phyloP scores from a whole-genome alignment of 2,888 invertebrate species.

The Cordilura impudica region DNA sequence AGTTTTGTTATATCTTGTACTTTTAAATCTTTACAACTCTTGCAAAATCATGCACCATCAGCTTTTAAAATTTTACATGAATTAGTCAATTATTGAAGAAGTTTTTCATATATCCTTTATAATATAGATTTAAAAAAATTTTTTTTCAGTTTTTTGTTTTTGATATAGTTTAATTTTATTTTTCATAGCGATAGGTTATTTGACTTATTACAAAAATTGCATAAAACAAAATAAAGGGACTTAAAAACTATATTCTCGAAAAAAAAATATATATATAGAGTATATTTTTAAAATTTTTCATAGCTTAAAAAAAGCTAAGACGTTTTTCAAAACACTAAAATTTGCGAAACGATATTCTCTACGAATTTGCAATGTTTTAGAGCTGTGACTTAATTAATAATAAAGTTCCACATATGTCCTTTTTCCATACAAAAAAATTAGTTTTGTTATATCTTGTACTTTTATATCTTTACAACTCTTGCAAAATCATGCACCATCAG shows the following conservation, averaged over 20 bases:
- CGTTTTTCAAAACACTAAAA: not conserved
- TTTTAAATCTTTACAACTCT: too few relatives aligned
- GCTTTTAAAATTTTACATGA: not conserved
- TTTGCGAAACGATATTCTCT: not conserved
- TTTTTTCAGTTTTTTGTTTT: not conserved
- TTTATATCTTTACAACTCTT: too few relatives aligned
- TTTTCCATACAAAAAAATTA: not conserved
- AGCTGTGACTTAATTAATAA: not conserved
- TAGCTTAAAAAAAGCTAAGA: too few relatives aligned
- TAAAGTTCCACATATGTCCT: not conserved
- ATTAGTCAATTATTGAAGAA: not conserved
- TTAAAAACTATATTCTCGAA: too few relatives aligned
- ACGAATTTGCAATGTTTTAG: not conserved
- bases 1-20: too few relatives aligned
- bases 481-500: not conserved
- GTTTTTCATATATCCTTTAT: constrained; percentile 24
- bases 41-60: not conserved
- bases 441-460: too few relatives aligned
- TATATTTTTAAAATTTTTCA: too few relatives aligned
- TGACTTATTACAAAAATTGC: too few relatives aligned
- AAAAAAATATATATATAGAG: too few relatives aligned
- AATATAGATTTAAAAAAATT: not conserved
- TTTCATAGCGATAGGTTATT: too few relatives aligned
- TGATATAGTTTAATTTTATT: too few relatives aligned
- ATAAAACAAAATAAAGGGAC: too few relatives aligned